Evolutionary conservation across 2,888 invertebrate species (phyloP), one percentile per base, ranked within the genome.

Genomic region (Orthonychiurus folsomi): DNA sequence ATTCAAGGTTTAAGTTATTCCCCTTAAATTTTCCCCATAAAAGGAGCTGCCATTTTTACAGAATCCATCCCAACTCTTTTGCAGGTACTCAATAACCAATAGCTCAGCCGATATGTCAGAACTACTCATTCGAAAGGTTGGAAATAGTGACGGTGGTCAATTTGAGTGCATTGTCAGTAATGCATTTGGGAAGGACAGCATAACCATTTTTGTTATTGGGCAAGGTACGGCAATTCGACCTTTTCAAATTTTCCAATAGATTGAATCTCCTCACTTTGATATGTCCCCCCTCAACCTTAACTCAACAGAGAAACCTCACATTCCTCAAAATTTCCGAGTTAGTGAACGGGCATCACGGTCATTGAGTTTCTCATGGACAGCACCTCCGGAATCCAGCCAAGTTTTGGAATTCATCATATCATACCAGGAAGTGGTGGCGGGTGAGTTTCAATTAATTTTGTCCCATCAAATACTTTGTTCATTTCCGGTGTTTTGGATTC

Each of bases 101-200:
- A 27, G 59, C 21, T 64, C 66, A 3, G 63, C 64, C 18, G 61
- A 66, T 3, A n/a, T 80, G 18, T 84, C 84, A 0, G 81, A 82
- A 70, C 74, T 85, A 66, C 79, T 80, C 1, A 80, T 85, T 60
- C 74, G 78, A 9, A 82, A 83, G 56, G 81, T 83, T 5, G 77
- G 78, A 20, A 75, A 80, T 23, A 76, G 78, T 21, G 81, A 81
- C 71, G 78, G 84, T 9, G 82, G 82, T 2, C 84, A 85, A 73
- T 84, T 84, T 74, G 80, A 80, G 1, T 85, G 85, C 73, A 79
- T 80, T 27, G 84, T 84, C 2, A 80, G 79, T 64, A 85, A 85
- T 75, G 79, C 80, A 0, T 85, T 82, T 74, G 85, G 85, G 0
- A 80, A 81, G 62, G 84, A 83, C 70, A 79, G 80, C 27, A 73